phyloP scores from a whole-genome alignment of 2,888 invertebrate genomes.

The Nephrotoma appendiculata region DNA sequence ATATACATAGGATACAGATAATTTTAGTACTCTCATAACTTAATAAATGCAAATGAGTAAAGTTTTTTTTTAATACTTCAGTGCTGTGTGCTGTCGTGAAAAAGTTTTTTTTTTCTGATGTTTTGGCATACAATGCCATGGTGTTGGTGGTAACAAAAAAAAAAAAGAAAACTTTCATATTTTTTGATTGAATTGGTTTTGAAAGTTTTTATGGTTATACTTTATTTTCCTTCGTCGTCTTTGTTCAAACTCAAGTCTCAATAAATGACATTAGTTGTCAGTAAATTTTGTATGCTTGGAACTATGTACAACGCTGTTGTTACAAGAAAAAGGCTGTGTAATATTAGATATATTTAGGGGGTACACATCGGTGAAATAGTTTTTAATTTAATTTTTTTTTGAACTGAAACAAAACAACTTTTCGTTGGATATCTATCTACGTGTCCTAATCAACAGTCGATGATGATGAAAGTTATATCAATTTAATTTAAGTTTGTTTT shows the following conservation, averaged over 20 bases:
- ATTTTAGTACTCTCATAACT: background rate
- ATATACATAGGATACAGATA: background rate
- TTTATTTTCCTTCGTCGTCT: background rate
- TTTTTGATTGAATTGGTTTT: background rate
- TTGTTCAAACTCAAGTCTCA: background rate
- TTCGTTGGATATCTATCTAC: background rate
- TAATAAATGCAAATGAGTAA: background rate
- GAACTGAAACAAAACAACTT: background rate
- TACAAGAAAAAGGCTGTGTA: background rate
- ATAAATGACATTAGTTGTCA: background rate
- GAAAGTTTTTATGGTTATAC: background rate
- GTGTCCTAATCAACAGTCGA: background rate
- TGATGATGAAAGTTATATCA: background rate
- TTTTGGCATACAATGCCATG: background rate
- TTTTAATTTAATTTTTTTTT: background rate
- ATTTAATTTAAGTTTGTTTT: background rate
- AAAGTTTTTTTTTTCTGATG: background rate
- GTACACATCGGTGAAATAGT: background rate
- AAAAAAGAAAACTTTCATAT: background rate
- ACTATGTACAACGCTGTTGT: background rate
- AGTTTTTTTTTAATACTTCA: background rate
- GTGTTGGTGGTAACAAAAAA: background rate
- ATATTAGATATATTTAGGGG: background rate
- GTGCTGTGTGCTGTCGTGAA: background rate
- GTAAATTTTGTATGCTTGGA: background rate